Evolutionary conservation across 2,113 vertebrate genomes (phyloP).

Genomic region (Hydropotes inermis): DNA sequence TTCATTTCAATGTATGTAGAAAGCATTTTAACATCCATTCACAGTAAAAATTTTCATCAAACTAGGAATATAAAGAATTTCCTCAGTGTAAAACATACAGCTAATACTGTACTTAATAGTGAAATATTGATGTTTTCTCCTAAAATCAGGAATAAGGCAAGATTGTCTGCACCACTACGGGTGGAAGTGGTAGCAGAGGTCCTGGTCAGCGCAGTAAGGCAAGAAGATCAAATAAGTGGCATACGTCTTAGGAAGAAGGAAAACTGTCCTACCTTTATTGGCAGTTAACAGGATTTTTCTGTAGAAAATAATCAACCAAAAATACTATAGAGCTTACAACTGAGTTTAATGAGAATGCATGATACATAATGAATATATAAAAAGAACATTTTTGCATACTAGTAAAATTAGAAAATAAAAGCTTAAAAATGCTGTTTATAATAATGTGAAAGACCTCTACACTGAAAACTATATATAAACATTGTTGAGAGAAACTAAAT

Average conservation of each 20-base stretch:
- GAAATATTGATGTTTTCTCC: background rate
- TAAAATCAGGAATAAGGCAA: background rate
- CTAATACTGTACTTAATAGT: conserved; percentile 4
- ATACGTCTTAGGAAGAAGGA: background rate
- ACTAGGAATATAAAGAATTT: conserved; percentile 24
- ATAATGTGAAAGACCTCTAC: background rate
- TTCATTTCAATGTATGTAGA: background rate
- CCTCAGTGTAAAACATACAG: background rate
- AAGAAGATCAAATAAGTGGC: background rate
- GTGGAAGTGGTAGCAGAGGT: background rate
- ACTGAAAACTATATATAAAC: background rate
- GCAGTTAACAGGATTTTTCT: background rate
- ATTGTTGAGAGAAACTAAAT: background rate
- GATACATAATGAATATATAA: background rate
- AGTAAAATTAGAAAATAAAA: conserved; percentile 6
- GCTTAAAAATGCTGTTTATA: background rate
- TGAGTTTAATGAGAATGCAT: background rate
- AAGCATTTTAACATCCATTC: background rate
- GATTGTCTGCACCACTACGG: background rate
- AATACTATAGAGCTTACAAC: background rate
- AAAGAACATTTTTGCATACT: background rate
- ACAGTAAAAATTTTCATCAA: background rate
- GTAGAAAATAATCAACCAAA: background rate
- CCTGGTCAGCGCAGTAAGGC: background rate
- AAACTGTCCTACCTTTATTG: background rate